A percentile compares a stretch with the other conserved stretches of the same genome.
phyloP scores from a whole-genome alignment of 1,140 invertebrate species.

The Agrypnia vestita region DNA sequence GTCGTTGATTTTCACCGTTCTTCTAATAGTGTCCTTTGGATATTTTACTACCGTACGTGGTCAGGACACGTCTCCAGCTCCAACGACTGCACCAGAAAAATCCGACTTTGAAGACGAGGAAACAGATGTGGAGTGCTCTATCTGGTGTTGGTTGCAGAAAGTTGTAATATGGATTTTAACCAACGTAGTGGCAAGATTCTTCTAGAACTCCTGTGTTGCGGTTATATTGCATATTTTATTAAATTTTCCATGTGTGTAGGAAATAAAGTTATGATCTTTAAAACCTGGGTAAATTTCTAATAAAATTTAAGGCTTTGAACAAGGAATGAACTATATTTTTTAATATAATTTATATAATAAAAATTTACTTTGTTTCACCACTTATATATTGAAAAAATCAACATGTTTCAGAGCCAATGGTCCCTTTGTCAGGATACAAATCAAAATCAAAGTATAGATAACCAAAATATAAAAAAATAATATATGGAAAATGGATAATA shows the following conservation, averaged over 20 bases:
- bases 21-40: constrained; percentile 10
- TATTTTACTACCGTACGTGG: not conserved
- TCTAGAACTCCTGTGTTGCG: constrained; percentile 24
- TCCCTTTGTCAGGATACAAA: no score
- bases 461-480: no score
- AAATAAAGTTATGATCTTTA: not conserved
- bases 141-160: constrained; percentile 73
- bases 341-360: no score
- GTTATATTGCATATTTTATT: not conserved
- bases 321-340: no score
- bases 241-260: not conserved
- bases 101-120: constrained; percentile 67
- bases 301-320: not conserved
- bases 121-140: constrained; percentile 67
- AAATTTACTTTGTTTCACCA: no score
- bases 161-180: constrained; percentile 71
- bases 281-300: no score
- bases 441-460: no score
- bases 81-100: constrained; percentile 50
- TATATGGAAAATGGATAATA: no score
- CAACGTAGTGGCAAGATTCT: constrained; percentile 56
- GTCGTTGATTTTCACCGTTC: not conserved
- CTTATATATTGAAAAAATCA: no score
- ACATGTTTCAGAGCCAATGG: no score
- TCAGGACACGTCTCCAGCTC: constrained; percentile 59